phyloP scores from a whole-genome alignment of 35 echinoderm and acorn worm species.

The Chiridota heheva region DNA sequence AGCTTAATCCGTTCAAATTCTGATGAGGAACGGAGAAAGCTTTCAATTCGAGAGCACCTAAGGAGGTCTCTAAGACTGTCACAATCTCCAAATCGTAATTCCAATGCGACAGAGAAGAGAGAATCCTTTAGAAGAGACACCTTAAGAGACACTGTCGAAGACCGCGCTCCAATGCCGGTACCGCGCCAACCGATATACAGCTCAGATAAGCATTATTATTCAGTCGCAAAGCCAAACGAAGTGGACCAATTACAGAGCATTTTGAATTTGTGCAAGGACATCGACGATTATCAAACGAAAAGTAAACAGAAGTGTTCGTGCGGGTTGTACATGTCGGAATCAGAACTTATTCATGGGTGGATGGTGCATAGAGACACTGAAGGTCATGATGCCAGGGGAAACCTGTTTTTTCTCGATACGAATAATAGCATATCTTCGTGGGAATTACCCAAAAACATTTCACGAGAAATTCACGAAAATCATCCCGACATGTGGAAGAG shows the following conservation, averaged over 20 bases:
- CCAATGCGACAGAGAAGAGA: not conserved
- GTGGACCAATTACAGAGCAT: slow-evolving; percentile 39
- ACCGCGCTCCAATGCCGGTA: slow-evolving; percentile 54
- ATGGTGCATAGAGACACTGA: slow-evolving; percentile 85
- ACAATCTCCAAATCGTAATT: not conserved
- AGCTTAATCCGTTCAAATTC: not conserved
- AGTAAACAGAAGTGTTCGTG: slow-evolving; percentile 69
- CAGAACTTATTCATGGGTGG: slow-evolving; percentile 64
- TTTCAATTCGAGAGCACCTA: not conserved
- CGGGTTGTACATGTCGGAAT: slow-evolving; percentile 76
- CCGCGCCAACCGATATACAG: slow-evolving; percentile 41
- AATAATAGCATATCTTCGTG: slow-evolving; percentile 54
- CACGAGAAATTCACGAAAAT: slow-evolving; percentile 22
- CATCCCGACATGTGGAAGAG: slow-evolving; percentile 49
- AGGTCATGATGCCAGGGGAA: slow-evolving; percentile 42
- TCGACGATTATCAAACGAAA: slow-evolving; percentile 40
- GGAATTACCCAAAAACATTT: slow-evolving; percentile 40
- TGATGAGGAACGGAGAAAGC: not conserved
- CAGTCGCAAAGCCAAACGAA: slow-evolving; percentile 40
- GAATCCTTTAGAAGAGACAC: not conserved
- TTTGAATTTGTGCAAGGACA: slow-evolving; percentile 52
- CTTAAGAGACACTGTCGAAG: not conserved
- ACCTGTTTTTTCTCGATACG: slow-evolving; percentile 71
- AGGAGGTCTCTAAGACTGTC: not conserved
- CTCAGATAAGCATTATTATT: slow-evolving; percentile 63